phyloP scores from a whole-genome alignment of 2,113 vertebrate genomes.

The Prunella himalayana region DNA sequence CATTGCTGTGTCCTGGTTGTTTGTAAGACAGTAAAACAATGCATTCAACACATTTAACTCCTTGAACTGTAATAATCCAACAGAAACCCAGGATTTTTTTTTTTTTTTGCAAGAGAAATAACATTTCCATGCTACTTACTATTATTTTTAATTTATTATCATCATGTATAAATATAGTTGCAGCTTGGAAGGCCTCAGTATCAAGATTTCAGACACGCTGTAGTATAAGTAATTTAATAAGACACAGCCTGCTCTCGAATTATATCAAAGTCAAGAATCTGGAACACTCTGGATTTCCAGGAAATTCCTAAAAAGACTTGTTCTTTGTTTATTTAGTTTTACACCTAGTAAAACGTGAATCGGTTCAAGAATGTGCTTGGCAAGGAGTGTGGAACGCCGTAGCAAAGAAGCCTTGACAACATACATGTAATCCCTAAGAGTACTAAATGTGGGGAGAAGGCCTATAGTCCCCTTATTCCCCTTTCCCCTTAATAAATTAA shows the following conservation, averaged over 20 bases:
- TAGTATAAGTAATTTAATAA: not conserved
- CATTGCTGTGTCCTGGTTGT: not conserved
- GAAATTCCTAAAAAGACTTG: not conserved
- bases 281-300: not conserved
- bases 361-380: not conserved
- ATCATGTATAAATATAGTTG: not conserved
- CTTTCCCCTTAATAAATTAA: not conserved
- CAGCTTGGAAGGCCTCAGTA: not conserved
- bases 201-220: not conserved
- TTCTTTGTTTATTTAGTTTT: not conserved
- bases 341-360: not conserved
- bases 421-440: not conserved
- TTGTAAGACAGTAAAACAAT: conserved; percentile 1
- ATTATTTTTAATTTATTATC: not conserved
- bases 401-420: not conserved
- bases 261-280: not conserved
- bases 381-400: fast-evolving
- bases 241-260: not conserved
- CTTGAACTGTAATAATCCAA: not conserved
- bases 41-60: not conserved
- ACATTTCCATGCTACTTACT: not conserved
- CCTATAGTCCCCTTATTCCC: not conserved
- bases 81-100: not conserved
- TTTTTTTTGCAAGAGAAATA: not conserved
- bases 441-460: not conserved